A percentile compares a stretch with the other conserved stretches of the same genome.
These are phyloP conservation scores for Boloria selene DNA, from an alignment of 2,888 invertebrate species.

Conservation along the genomic window DNA sequence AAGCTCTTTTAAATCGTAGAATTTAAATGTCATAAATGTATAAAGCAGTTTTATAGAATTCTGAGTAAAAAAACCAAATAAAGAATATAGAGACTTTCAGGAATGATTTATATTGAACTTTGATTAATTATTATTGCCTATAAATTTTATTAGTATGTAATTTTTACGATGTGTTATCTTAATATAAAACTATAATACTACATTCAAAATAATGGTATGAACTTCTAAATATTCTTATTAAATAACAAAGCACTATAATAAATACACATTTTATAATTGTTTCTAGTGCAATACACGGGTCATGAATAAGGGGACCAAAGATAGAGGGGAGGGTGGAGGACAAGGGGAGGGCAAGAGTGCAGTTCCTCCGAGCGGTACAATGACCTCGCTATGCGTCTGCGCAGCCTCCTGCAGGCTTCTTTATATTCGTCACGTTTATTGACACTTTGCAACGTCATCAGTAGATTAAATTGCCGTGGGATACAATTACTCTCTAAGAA, in stretches of 20 bases:
- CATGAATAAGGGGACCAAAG: slow-evolving; percentile 26
- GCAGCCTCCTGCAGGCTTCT: slow-evolving; percentile 57
- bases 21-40: too few species aligned
- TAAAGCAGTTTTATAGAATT: slow-evolving; percentile 1
- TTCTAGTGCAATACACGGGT: slow-evolving; percentile 34
- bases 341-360: slow-evolving; percentile 58
- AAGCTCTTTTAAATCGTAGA: too few species aligned
- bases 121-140: too few species aligned
- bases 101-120: too few species aligned
- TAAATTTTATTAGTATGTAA: too few species aligned
- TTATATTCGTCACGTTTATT: slow-evolving; percentile 56
- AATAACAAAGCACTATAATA: neutral
- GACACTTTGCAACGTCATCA: slow-evolving; percentile 38
- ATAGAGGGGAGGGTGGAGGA: slow-evolving; percentile 22
- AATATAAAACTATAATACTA: too few species aligned
- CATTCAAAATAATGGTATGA: neutral
- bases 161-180: too few species aligned
- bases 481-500: neutral
- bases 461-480: neutral
- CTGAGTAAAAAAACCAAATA: neutral
- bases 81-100: too few species aligned
- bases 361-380: slow-evolving; percentile 62
- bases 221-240: neutral
- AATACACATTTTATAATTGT: slow-evolving; percentile 30
- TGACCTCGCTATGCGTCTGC: slow-evolving; percentile 66